Evolutionary conservation across 2,888 invertebrate species (phyloP).

Genomic region (Eurois occulta): DNA sequence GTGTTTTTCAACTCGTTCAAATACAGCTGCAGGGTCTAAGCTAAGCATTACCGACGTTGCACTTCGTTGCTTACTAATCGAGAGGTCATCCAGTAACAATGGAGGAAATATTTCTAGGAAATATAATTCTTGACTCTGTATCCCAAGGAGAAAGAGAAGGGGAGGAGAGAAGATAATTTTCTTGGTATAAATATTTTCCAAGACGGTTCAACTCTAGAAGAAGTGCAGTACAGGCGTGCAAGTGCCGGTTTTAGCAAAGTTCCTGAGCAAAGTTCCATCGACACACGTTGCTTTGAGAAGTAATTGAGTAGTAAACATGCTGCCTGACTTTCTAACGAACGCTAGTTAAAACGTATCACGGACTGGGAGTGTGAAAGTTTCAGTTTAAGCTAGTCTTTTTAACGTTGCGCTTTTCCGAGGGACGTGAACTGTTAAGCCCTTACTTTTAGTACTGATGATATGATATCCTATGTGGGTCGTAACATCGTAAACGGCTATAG

Average conservation of each 20-base stretch:
- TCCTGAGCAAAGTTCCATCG: conserved; percentile 46
- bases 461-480: neutral
- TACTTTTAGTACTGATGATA: neutral
- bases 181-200: conserved; percentile 38
- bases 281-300: conserved; percentile 57
- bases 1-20: conserved; percentile 31
- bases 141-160: neutral
- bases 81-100: conserved; percentile 50
- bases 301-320: conserved; percentile 62
- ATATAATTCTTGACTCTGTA: conserved; percentile 28
- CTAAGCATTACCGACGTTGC: conserved; percentile 34
- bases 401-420: conserved; percentile 4
- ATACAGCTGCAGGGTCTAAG: conserved; percentile 15
- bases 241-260: conserved; percentile 47
- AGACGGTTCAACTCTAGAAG: conserved; percentile 17
- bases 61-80: conserved; percentile 44
- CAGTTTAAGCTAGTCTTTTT: conserved; percentile 26
- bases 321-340: conserved; percentile 53
- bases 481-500: neutral
- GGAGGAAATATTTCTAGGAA: no score
- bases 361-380: conserved; percentile 14
- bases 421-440: neutral
- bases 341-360: conserved; percentile 49
- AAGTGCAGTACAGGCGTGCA: conserved; percentile 26
- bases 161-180: conserved; percentile 37